Evolutionary conservation across 2,113 vertebrate species (phyloP).

Genomic region (Isichthys henryi): DNA sequence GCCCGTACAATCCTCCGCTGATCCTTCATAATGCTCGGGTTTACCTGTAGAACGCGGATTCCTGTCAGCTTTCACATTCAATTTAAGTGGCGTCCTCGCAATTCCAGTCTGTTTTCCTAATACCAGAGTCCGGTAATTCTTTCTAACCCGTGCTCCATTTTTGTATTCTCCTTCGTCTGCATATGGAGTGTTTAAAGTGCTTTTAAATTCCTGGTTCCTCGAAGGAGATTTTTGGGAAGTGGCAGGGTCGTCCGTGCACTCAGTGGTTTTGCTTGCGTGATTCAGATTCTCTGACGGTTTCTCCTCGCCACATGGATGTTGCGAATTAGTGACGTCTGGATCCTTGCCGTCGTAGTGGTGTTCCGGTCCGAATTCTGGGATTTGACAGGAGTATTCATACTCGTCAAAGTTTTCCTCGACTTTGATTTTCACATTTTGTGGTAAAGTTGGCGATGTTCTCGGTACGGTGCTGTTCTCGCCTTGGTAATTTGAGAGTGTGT

Average conservation of each 20-base stretch:
- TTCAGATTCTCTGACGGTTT: constrained; percentile 57
- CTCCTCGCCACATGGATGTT: constrained; percentile 53
- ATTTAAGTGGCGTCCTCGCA: constrained; percentile 75
- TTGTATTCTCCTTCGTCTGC: constrained; percentile 80
- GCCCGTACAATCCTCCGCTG: constrained; percentile 82
- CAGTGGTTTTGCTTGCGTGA: constrained; percentile 48
- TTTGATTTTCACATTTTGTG: constrained; percentile 90
- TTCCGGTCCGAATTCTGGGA: constrained; percentile 43
- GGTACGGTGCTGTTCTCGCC: constrained; percentile 34
- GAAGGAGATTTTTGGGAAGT: constrained; percentile 66
- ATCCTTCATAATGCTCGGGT: constrained; percentile 70
- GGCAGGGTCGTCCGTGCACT: constrained; percentile 50
- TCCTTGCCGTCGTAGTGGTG: constrained; percentile 76
- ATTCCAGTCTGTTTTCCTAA: constrained; percentile 73
- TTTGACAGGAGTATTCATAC: constrained; percentile 69
- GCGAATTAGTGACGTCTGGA: constrained; percentile 53
- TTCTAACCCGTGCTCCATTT: constrained; percentile 79
- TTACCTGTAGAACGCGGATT: constrained; percentile 75
- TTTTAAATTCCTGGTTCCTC: constrained; percentile 75
- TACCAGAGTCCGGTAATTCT: constrained; percentile 78
- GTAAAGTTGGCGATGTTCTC: constrained; percentile 58
- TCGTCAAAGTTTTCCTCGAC: constrained; percentile 84
- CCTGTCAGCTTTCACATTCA: constrained; percentile 78
- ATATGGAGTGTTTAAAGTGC: constrained; percentile 76
- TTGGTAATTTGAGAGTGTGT: constrained; percentile 45